A percentile compares a stretch with the other conserved stretches of the same genome.
These are phyloP conservation scores for Xestia rhomboidea DNA, from an alignment of 2,888 invertebrate genomes.

Conservation along the genomic window DNA sequence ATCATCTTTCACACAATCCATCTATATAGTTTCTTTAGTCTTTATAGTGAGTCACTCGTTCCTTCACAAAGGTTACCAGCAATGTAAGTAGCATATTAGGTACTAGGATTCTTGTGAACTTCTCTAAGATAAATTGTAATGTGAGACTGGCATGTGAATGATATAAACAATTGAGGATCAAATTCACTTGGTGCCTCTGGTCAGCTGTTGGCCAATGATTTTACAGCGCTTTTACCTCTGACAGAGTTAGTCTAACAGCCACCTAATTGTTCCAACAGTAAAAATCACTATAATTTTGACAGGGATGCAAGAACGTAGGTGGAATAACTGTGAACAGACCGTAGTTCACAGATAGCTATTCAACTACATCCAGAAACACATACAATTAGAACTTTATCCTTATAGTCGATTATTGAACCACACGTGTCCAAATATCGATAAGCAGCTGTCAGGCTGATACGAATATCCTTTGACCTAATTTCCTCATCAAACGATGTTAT, in stretches of 20 bases:
- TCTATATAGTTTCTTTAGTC: neutral
- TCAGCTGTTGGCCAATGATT: neutral
- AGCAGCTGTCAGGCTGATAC: neutral
- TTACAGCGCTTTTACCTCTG: neutral
- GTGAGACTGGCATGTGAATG: neutral
- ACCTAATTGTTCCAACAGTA: neutral
- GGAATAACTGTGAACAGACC: neutral
- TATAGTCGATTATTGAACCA: neutral
- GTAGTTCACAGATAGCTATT: neutral
- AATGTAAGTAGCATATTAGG: neutral
- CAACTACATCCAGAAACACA: neutral
- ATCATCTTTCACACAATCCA: neutral
- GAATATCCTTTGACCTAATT: conserved; percentile 42
- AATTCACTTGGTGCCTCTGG: neutral
- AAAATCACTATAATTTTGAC: neutral
- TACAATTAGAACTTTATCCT: neutral
- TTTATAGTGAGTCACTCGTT: neutral
- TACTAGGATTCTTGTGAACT: conserved; percentile 5
- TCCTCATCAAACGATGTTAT: neutral
- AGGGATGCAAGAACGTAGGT: neutral
- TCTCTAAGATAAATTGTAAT: conserved; percentile 17
- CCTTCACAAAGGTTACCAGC: neutral
- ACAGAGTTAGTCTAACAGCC: neutral
- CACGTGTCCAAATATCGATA: conserved; percentile 40
- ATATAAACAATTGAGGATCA: conserved; percentile 11